Conservation (phyloP, 2,888 invertebrate species). For the Diloba caeruleocephala region DNA sequence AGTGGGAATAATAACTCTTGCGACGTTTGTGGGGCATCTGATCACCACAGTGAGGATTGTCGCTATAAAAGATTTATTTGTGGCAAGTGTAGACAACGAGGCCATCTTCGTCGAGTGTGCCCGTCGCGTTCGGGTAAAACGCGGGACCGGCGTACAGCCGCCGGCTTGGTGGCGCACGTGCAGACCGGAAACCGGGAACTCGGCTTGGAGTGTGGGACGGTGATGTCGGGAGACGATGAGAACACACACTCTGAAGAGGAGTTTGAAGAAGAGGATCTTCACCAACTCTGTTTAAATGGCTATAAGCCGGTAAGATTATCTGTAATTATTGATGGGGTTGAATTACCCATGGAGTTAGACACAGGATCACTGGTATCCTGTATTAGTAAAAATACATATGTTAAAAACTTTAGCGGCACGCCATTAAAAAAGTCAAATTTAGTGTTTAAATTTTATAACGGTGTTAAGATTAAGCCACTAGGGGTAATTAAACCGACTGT, state of each 20-base stretch:
- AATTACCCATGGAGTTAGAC: constrained; percentile 49
- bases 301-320: constrained; percentile 43
- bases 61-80: constrained; percentile 20
- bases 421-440: constrained; percentile 20
- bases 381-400: too few species aligned
- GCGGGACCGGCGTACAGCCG: too few species aligned
- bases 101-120: constrained; percentile 32
- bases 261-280: constrained; percentile 17
- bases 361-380: constrained; percentile 52
- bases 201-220: not conserved
- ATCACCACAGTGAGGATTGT: constrained; percentile 11
- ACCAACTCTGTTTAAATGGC: constrained; percentile 29
- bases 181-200: not conserved
- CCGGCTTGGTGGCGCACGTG: too few species aligned
- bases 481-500: constrained; percentile 33
- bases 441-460: constrained; percentile 36
- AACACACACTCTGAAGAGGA: too few species aligned
- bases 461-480: constrained; percentile 29
- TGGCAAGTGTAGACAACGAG: constrained; percentile 16
- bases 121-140: too few species aligned
- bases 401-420: constrained; percentile 18
- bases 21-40: not conserved
- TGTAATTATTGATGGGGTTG: constrained; percentile 18
- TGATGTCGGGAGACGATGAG: not conserved
- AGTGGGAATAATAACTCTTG: not conserved